These are phyloP conservation scores for Aphrophora alni DNA, from an alignment of 2,888 invertebrate genomes.

Conservation along the genomic window DNA sequence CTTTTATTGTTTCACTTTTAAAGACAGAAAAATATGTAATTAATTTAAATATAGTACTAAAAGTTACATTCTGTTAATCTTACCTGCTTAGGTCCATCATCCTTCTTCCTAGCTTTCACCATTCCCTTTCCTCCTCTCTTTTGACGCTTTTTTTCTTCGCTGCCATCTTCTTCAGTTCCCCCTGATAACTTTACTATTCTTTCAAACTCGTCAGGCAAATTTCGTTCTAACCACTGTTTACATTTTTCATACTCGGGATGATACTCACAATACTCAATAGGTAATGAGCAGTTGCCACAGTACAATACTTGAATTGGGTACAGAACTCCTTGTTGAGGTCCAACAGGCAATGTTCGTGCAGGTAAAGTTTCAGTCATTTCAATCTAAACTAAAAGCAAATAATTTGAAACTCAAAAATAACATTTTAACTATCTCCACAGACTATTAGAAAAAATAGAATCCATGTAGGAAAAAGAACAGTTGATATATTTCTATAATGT, in stretches of 20 bases:
- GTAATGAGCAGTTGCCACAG: constrained; percentile 94
- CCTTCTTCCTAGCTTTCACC: constrained; percentile 94
- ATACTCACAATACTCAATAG: constrained; percentile 98
- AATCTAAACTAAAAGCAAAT: not conserved
- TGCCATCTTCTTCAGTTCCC: constrained; percentile 69
- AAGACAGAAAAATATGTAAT: no score
- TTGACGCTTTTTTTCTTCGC: constrained; percentile 90
- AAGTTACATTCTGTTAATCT: no score
- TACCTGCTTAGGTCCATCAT: constrained; percentile 85
- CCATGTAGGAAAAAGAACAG: no score
- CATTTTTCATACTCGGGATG: constrained; percentile 98
- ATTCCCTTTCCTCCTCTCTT: constrained; percentile 97
- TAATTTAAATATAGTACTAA: no score
- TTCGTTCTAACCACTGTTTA: constrained; percentile 94
- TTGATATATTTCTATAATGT: no score
- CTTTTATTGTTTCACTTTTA: no score
- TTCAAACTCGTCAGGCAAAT: constrained; percentile 92
- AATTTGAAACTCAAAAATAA: no score
- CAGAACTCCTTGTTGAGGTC: constrained; percentile 72
- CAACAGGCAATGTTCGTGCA: constrained; percentile 64
- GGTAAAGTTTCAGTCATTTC: constrained; percentile 56
- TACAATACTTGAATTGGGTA: constrained; percentile 88
- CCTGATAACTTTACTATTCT: constrained; percentile 73
- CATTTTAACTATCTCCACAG: no score
- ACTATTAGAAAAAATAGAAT: no score